Evolutionary conservation across 2,888 invertebrate genomes (phyloP).

Genomic region (Acrobasis consociella): DNA sequence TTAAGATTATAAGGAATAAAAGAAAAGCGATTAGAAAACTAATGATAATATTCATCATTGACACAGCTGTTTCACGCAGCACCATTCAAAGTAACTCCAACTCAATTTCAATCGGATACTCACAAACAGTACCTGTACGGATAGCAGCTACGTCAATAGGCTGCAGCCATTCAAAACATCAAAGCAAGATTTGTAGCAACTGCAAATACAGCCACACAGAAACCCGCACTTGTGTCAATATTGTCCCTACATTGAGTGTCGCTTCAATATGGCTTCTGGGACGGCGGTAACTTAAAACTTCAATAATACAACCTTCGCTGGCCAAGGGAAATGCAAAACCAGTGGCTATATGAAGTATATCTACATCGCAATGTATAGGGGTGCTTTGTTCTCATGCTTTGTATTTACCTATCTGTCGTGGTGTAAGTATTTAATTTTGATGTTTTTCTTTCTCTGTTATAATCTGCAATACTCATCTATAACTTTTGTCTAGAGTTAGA

Average conservation of each 20-base stretch:
- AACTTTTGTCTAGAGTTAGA: no score
- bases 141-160: conserved; percentile 29
- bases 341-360: no score
- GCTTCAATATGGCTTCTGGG: conserved; percentile 62
- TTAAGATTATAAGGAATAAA: no score
- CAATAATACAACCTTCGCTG: conserved; percentile 15
- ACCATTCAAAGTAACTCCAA: not conserved
- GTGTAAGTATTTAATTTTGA: no score
- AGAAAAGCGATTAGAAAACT: no score
- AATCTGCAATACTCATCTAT: no score
- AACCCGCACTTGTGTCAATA: conserved; percentile 73
- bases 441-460: no score
- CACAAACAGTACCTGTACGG: conserved; percentile 23
- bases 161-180: conserved; percentile 35
- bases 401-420: no score
- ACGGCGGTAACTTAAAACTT: conserved; percentile 51
- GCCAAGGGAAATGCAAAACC: not conserved
- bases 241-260: conserved; percentile 51
- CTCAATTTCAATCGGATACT: conserved; percentile 9
- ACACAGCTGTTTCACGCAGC: no score
- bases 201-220: conserved; percentile 44
- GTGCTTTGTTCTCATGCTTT: no score
- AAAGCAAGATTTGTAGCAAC: conserved; percentile 35
- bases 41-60: no score
- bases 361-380: no score